A percentile compares a stretch with the other conserved stretches of the same genome.
phyloP scores from a whole-genome alignment of 23 tunicate genomes.

The Oikopleura dioica region DNA sequence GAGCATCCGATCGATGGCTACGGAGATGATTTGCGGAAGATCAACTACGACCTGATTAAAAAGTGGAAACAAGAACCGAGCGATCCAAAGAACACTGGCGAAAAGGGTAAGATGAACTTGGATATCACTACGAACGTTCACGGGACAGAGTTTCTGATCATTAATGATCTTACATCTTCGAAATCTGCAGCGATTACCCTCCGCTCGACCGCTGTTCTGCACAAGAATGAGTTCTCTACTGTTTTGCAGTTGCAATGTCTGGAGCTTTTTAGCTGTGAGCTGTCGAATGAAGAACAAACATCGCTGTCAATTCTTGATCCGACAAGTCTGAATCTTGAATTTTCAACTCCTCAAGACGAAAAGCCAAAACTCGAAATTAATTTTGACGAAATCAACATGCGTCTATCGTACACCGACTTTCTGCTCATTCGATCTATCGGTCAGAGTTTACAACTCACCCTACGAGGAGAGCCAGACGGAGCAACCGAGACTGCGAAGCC shows the following conservation, averaged over 20 bases:
- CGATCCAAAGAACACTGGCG: neutral
- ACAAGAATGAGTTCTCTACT: constrained; percentile 11
- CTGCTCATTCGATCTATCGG: constrained; percentile 36
- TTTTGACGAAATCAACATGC: constrained; percentile 38
- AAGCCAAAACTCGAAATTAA: constrained; percentile 26
- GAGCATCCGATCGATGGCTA: neutral
- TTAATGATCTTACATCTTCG: constrained; percentile 19
- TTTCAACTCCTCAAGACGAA: neutral
- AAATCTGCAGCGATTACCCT: constrained; percentile 72
- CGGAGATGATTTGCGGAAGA: neutral
- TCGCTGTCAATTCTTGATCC: constrained; percentile 92
- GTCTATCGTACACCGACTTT: constrained; percentile 94
- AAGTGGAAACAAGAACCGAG: neutral
- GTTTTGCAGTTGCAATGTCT: constrained; percentile 10
- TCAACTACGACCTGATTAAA: neutral
- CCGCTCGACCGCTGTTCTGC: constrained; percentile 58
- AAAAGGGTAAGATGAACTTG: too few relatives aligned
- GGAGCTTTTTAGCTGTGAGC: constrained; percentile 80
- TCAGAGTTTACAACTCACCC: neutral
- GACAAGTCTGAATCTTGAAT: constrained; percentile 37
- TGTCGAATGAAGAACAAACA: constrained; percentile 46
- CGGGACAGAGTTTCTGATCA: constrained; percentile 70
- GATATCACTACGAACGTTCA: constrained; percentile 38
- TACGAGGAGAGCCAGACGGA: too few relatives aligned
- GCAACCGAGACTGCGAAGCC: too few relatives aligned